Percentiles rank a stretch among this genome's conserved stretches.
Evolutionary conservation across 2,797 vertebrate genomes (phyloP).

Genomic region (Lithobates pipiens): DNA sequence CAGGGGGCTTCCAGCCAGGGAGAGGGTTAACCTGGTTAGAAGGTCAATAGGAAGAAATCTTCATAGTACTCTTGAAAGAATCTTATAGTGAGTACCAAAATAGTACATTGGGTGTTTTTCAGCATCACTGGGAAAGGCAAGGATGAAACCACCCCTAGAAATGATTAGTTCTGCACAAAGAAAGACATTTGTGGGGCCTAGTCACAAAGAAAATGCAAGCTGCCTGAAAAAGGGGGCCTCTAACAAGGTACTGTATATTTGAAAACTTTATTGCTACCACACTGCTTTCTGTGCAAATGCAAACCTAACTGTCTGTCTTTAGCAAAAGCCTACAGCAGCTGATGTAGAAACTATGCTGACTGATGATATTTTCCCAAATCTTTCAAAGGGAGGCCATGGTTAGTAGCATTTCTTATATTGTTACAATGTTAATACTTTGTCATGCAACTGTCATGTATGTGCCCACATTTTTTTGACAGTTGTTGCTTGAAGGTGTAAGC

Average conservation of each 20-base stretch:
- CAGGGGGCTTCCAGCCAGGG: too few relatives aligned
- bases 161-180: conserved; percentile 74
- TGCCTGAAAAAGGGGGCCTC: conserved; percentile 54
- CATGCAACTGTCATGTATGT: too few relatives aligned
- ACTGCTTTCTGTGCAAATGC: too few relatives aligned
- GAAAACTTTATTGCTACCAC: not conserved
- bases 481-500: too few relatives aligned
- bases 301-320: conserved; percentile 46
- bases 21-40: too few relatives aligned
- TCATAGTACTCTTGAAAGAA: too few relatives aligned
- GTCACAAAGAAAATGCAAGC: not conserved
- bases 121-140: conserved; percentile 72
- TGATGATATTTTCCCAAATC: conserved; percentile 57
- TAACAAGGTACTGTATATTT: conserved; percentile 59
- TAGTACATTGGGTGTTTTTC: conserved; percentile 58
- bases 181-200: conserved; percentile 33
- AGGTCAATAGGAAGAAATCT: too few relatives aligned
- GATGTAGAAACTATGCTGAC: conserved; percentile 61
- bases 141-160: conserved; percentile 79
- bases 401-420: conserved; percentile 60
- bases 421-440: too few relatives aligned
- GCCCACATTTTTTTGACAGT: too few relatives aligned
- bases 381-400: conserved; percentile 74
- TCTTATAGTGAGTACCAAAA: too few relatives aligned
- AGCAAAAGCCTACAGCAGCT: conserved; percentile 72